A percentile compares a stretch with the other conserved stretches of the same genome.
Conservation (phyloP, 30 jellyfish, hydroid and myxozoan species). For the Thelohanellus kitauei region DNA sequence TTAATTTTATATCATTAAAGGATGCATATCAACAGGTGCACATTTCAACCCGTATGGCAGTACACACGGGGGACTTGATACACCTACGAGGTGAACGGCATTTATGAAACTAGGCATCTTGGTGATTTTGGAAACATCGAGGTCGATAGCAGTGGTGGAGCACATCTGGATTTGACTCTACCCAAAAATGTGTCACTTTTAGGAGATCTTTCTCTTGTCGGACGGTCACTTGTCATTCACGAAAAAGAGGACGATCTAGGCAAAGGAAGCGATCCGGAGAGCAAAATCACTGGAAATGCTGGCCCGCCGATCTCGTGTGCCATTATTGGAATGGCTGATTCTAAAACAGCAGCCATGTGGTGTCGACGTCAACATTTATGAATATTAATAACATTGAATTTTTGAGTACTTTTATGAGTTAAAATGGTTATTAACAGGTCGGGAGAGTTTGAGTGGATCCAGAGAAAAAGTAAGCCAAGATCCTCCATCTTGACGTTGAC, state of each 20-base stretch:
- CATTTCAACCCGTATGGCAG: constrained; percentile 71
- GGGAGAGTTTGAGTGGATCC: too few relatives aligned
- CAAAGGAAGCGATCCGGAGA: constrained; percentile 35
- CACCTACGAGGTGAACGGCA: too few relatives aligned
- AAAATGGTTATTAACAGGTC: too few relatives aligned
- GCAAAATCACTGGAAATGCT: constrained; percentile 82
- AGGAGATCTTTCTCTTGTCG: constrained; percentile 36
- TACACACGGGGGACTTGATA: constrained; percentile 69
- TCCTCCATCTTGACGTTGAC: too few relatives aligned
- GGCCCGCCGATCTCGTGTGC: constrained; percentile 76
- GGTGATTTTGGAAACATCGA: constrained; percentile 75
- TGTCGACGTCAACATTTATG: too few relatives aligned
- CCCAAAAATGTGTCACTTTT: constrained; percentile 11
- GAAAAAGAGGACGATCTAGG: constrained; percentile 73
- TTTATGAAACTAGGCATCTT: too few relatives aligned
- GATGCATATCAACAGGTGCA: constrained; percentile 60
- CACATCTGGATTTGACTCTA: constrained; percentile 27
- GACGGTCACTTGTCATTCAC: constrained; percentile 75
- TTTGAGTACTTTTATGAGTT: too few relatives aligned
- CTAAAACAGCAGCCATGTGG: too few relatives aligned
- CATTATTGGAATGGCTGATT: too few relatives aligned
- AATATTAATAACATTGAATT: too few relatives aligned
- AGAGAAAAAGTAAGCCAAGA: too few relatives aligned
- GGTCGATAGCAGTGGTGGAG: constrained; percentile 30
- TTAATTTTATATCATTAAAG: background rate